A percentile compares a stretch with the other conserved stretches of the same genome.
Conservation (phyloP, 2,888 invertebrate species). For the Rhogogaster chlorosoma region DNA sequence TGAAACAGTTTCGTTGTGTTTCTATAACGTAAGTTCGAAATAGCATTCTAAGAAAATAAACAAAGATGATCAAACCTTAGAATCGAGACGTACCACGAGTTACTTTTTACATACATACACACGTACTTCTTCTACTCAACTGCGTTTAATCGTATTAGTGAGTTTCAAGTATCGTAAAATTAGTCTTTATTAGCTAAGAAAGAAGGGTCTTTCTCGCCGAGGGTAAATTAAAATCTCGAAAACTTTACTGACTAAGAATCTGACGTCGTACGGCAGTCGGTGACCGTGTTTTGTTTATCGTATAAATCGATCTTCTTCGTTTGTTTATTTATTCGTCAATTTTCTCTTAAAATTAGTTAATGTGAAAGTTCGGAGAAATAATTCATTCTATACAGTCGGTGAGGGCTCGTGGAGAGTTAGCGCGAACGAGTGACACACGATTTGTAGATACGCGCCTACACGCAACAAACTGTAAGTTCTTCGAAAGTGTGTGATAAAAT, state of each 20-base stretch:
- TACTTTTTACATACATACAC: background rate
- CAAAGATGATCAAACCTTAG: slow-evolving; percentile 13
- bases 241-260: background rate
- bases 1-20: slow-evolving; percentile 7
- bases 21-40: slow-evolving; percentile 20
- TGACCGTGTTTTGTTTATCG: slow-evolving; percentile 5
- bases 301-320: background rate
- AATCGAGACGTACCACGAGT: background rate
- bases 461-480: background rate
- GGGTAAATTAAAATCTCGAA: background rate
- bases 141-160: background rate
- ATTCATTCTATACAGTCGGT: background rate
- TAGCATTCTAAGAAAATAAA: slow-evolving; percentile 36
- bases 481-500: background rate
- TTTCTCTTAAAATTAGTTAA: too few relatives aligned
- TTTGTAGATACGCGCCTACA: background rate
- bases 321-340: background rate
- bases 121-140: background rate
- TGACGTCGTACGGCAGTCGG: background rate
- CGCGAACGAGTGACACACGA: background rate
- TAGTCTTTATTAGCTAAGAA: slow-evolving; percentile 46
- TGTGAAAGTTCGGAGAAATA: background rate
- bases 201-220: slow-evolving; percentile 5
- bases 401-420: background rate
- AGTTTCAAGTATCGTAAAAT: slow-evolving; percentile 35